A percentile compares a stretch with the other conserved stretches of the same genome.
phyloP scores from a whole-genome alignment of 2,113 vertebrate species.

The Lycaon pictus region DNA sequence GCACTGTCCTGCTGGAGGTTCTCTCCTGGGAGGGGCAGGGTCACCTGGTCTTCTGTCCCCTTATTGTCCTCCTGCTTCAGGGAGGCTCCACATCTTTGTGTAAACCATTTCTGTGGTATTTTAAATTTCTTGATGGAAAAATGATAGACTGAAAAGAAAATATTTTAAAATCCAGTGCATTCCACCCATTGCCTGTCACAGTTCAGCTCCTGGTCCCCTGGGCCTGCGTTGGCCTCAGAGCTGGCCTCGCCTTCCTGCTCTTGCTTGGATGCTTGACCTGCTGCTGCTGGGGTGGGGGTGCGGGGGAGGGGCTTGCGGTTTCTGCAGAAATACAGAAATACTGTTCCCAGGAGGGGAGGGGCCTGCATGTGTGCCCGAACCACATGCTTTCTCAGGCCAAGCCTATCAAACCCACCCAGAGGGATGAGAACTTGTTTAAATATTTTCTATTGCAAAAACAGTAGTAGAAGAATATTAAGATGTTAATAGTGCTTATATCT shows the following conservation, averaged over 20 bases:
- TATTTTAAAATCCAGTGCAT: slow-evolving; percentile 20
- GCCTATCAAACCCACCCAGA: background rate
- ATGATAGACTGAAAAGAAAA: slow-evolving; percentile 44
- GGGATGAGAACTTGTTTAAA: background rate
- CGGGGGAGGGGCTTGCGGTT: background rate
- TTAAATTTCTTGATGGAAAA: slow-evolving; percentile 65
- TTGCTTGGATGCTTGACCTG: background rate
- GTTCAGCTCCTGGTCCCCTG: background rate
- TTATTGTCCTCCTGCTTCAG: background rate
- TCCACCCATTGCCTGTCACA: background rate
- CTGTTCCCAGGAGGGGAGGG: background rate
- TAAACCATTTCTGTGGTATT: background rate
- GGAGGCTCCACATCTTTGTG: background rate
- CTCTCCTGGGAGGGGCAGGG: background rate
- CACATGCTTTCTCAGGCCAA: background rate
- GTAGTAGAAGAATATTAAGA: background rate
- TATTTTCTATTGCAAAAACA: background rate
- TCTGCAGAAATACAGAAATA: background rate
- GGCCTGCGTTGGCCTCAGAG: background rate
- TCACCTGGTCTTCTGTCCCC: background rate
- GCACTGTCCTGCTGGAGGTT: background rate
- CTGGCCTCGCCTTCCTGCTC: background rate
- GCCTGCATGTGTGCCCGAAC: background rate
- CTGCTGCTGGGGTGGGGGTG: no score
- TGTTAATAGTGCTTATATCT: background rate